Base-by-base conservation (phyloP, 2,113 vertebrate genomes). In the Xiphias gladius region DNA sequence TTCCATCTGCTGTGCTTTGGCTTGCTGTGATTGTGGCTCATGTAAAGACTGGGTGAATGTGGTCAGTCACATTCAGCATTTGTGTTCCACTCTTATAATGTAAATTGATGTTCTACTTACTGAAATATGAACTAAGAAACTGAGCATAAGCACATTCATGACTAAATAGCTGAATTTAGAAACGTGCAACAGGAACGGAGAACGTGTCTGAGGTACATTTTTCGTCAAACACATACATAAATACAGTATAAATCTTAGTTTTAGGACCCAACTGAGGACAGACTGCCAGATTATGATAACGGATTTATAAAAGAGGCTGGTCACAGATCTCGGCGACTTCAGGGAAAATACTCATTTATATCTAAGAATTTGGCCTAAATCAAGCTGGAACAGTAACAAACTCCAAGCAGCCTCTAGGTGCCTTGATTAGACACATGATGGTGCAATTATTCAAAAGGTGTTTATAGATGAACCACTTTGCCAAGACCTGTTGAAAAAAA, bases 1-100 rank as follows among this genome's bases (percentile, higher is more conserved):
- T 71, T 85, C 92, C 92, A 92, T 92, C 90, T 93, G 92, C 78
- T 24, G 24, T 0, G 55, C 68, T 74, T 63, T 61, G 73, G 73
- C 80, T 85, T 14, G 22, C 64, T 73, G 14, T 24, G 26, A 71
- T 43, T 55, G 73, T 10, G 11, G 73, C 73, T 79, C 32, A 14
- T 52, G 32, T 62, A 32, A 84, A 46, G 52, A 58, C 22, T 13
- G 30, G 19, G 30, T 28, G 2, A 65, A 55, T 28, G 46, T 28
- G 63, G 58, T 67, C 76, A 7, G 37, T 43, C 63, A 17, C 39
- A 7, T 59, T 82, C 46, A 37, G 54, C 14, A 0, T 70, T 82
- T 52, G 28, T 24, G 19, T 55, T 55, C 22, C 8, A 13, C 6
- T 75, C 64, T 58, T 6, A 12, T 63, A 35, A 81, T 55, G 5